A percentile compares a stretch with the other conserved stretches of the same genome.
Evolutionary conservation across 2,888 invertebrate species (phyloP).

Genomic region (Drosophila hamatofila): DNA sequence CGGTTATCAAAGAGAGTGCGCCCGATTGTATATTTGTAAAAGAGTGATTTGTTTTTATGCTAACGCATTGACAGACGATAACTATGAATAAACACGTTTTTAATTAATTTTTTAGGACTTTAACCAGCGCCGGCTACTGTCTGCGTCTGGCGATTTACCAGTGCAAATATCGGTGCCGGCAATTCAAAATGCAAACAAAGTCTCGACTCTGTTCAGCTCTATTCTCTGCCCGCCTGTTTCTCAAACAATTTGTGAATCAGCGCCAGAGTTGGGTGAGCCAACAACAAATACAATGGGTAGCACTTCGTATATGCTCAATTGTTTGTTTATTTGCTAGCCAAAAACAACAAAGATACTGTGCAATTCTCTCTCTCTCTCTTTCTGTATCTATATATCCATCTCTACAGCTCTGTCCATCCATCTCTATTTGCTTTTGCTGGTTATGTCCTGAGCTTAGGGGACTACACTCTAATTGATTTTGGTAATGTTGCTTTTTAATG

Average conservation of each 20-base stretch:
- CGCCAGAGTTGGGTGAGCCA: conserved; percentile 49
- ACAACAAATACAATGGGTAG: conserved; percentile 49
- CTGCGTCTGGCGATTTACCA: conserved; percentile 57
- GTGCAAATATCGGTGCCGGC: conserved; percentile 60
- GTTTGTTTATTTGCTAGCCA: conserved; percentile 77
- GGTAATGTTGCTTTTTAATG: conserved; percentile 80
- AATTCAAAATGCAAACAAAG: conserved; percentile 80
- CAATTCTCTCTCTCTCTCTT: conserved; percentile 24
- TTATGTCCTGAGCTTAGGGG: conserved; percentile 61
- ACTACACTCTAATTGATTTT: conserved; percentile 77
- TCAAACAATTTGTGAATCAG: conserved; percentile 73
- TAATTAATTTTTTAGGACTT: conserved; percentile 74
- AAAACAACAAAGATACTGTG: conserved; percentile 69
- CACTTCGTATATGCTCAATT: conserved; percentile 66
- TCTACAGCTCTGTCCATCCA: conserved; percentile 22
- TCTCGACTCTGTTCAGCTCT: conserved; percentile 25
- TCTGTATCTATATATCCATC: conserved; percentile 4
- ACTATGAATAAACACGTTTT: conserved; percentile 61
- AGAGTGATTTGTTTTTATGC: background rate
- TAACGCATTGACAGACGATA: no score
- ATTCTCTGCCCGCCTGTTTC: conserved; percentile 43
- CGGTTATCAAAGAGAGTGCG: conserved; percentile 43
- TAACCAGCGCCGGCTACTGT: conserved; percentile 22
- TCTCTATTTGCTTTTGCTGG: conserved; percentile 49
- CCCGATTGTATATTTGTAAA: conserved; percentile 1